Evolutionary conservation across 2,113 vertebrate species (phyloP).

Genomic region (Syngnathus floridae): DNA sequence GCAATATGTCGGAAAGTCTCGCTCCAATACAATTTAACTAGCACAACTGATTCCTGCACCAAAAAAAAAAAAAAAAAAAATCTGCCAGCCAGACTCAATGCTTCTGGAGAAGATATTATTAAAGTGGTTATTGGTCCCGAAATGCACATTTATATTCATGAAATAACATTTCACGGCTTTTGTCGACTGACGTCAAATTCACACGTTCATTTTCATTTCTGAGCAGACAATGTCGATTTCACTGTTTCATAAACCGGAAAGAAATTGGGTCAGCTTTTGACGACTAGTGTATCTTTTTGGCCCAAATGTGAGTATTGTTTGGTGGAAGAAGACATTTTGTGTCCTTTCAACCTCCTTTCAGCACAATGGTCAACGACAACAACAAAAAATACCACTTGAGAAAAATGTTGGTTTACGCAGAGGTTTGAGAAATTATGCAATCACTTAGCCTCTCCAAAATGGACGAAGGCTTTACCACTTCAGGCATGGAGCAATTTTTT

Average conservation of each 20-base stretch:
- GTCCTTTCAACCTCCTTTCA: slow-evolving; percentile 4
- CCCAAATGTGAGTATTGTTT: slow-evolving; percentile 8
- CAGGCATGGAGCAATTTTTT: slow-evolving; percentile 41
- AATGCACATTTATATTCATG: slow-evolving; percentile 8
- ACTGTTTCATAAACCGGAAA: neutral
- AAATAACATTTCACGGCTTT: slow-evolving; percentile 12
- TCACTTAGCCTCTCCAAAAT: slow-evolving; percentile 17
- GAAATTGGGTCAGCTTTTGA: neutral
- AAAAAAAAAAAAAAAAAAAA: neutral
- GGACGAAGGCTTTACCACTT: slow-evolving; percentile 43
- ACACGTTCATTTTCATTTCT: neutral
- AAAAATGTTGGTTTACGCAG: slow-evolving; percentile 22
- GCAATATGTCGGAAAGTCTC: neutral
- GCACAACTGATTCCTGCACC: slow-evolving; percentile 6
- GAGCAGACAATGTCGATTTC: neutral
- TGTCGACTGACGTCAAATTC: neutral
- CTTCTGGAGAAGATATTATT: slow-evolving; percentile 6
- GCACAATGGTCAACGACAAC: slow-evolving; percentile 10
- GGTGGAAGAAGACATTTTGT: neutral
- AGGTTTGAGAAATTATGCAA: slow-evolving; percentile 5
- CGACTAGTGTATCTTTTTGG: neutral
- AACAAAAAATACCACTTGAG: slow-evolving; percentile 14
- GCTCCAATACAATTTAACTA: slow-evolving; percentile 17
- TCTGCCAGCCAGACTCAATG: slow-evolving; percentile 7
- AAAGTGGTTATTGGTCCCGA: neutral